Percentiles rank a stretch among this genome's conserved stretches.
phyloP scores from a whole-genome alignment of 2,797 vertebrate species.

The Crax fasciolata region DNA sequence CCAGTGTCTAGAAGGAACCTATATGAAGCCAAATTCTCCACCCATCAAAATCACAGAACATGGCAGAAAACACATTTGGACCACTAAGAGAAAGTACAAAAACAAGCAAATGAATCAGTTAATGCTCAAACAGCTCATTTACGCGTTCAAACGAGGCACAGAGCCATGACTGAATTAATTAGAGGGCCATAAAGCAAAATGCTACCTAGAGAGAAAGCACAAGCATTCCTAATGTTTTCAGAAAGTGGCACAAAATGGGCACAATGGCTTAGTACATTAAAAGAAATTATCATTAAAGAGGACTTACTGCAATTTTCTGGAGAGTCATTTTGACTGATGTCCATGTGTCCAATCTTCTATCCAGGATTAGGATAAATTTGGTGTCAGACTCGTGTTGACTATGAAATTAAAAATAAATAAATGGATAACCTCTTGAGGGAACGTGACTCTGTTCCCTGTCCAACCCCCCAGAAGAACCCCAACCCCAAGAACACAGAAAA shows the following conservation, averaged over 20 bases:
- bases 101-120: neutral
- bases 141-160: neutral
- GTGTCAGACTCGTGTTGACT: slow-evolving; percentile 91
- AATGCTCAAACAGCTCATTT: slow-evolving; percentile 28
- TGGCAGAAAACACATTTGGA: neutral
- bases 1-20: neutral
- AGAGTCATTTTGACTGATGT: slow-evolving; percentile 94
- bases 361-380: slow-evolving; percentile 96
- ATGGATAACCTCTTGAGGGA: neutral
- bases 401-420: neutral
- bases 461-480: neutral
- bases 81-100: neutral
- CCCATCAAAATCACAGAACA: neutral
- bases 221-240: neutral
- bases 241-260: neutral
- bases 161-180: slow-evolving; percentile 33
- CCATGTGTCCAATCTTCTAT: slow-evolving; percentile 96
- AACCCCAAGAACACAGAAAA: neutral
- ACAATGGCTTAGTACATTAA: neutral
- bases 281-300: neutral
- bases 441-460: neutral
- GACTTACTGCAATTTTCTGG: slow-evolving; percentile 93
- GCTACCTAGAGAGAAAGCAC: neutral
- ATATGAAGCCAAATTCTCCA: neutral
- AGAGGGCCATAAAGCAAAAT: slow-evolving; percentile 17